phyloP scores from a whole-genome alignment of 2,888 invertebrate species.

The Bombylius discolor region DNA sequence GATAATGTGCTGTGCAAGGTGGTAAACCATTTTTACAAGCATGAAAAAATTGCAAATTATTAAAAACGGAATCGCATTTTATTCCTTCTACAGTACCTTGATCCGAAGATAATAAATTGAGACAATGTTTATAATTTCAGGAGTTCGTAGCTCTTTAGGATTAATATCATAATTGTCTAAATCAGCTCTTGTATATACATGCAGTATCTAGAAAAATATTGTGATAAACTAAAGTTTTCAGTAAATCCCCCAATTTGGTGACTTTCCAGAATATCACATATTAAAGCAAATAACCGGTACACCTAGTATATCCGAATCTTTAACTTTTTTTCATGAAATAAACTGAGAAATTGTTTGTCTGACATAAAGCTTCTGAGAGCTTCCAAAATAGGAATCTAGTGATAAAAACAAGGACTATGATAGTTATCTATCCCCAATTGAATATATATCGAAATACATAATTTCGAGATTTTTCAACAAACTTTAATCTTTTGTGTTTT shows the following conservation, averaged over 20 bases:
- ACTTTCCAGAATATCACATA: conserved; percentile 4
- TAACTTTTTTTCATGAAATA: not conserved
- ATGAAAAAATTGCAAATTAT: conserved; percentile 18
- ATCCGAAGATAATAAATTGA: no score
- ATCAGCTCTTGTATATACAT: not conserved
- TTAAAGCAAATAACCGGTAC: not conserved
- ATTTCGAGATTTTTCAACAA: not conserved
- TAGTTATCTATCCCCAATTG: not conserved
- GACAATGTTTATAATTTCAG: no score
- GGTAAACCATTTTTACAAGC: conserved; percentile 8
- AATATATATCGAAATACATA: not conserved
- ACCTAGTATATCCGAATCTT: not conserved
- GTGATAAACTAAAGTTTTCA: conserved; percentile 4
- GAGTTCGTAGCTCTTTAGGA: no score
- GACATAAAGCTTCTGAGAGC: not conserved
- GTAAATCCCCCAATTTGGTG: conserved; percentile 8
- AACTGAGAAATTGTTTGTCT: not conserved
- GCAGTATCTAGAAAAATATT: conserved; percentile 7
- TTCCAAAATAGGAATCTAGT: not conserved
- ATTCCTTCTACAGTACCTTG: conserved; percentile 11
- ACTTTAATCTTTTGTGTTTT: not conserved
- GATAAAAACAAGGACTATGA: not conserved
- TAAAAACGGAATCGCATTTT: conserved; percentile 19
- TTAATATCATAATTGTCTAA: no score
- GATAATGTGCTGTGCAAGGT: conserved; percentile 20